phyloP scores from a whole-genome alignment of 2,888 invertebrate genomes.

The Lycophotia porphyrea region DNA sequence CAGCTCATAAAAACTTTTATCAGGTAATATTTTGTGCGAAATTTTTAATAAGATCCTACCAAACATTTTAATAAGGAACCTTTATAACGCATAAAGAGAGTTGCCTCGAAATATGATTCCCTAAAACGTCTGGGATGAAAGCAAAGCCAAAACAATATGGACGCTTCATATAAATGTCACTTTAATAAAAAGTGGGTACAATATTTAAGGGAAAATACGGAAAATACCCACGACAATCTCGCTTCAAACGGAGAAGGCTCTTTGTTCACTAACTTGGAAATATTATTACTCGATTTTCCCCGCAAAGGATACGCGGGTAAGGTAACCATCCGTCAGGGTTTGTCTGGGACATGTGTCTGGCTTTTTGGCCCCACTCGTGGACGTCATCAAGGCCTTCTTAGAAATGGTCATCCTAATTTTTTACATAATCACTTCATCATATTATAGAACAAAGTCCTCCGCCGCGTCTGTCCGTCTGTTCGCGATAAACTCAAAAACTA shows the following conservation, averaged over 20 bases:
- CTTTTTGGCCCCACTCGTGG: neutral
- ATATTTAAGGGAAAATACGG: constrained; percentile 78
- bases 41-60: neutral
- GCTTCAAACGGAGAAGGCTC: constrained; percentile 77
- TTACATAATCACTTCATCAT: too few species aligned
- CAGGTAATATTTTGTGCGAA: neutral
- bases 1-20: neutral
- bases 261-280: constrained; percentile 86
- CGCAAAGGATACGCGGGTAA: constrained; percentile 76
- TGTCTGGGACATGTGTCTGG: neutral
- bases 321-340: neutral
- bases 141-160: constrained; percentile 63
- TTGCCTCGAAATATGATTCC: constrained; percentile 52
- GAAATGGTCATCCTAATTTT: neutral
- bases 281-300: constrained; percentile 84
- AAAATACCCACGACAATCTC: constrained; percentile 75
- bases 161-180: constrained; percentile 68
- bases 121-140: constrained; percentile 41
- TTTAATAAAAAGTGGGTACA: constrained; percentile 69
- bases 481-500: too few species aligned
- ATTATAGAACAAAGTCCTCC: too few species aligned
- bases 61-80: constrained; percentile 45
- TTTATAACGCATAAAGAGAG: constrained; percentile 35
- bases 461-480: too few species aligned
- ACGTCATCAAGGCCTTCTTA: neutral